Evolutionary conservation across 2,113 vertebrate genomes (phyloP).

Genomic region (Sander lucioperca): DNA sequence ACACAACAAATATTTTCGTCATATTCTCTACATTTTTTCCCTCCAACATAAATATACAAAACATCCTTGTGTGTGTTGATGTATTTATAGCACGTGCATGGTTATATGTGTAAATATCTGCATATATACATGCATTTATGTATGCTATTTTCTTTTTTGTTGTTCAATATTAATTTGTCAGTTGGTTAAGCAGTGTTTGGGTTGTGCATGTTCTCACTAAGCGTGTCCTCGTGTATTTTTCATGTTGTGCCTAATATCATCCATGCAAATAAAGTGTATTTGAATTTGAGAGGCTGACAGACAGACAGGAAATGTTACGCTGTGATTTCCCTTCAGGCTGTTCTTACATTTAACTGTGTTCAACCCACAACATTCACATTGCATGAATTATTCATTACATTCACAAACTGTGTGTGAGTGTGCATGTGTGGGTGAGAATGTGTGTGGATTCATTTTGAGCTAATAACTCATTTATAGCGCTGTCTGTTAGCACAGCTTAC

Average conservation of each 20-base stretch:
- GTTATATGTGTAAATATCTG: not conserved
- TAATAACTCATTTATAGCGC: conserved; percentile 36
- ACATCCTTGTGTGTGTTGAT: not conserved
- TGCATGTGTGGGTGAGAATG: conserved; percentile 1
- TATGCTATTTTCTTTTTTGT: not conserved
- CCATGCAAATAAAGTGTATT: conserved; percentile 36
- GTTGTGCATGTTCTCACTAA: not conserved
- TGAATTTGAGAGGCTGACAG: conserved; percentile 40
- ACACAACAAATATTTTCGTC: no score
- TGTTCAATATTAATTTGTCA: not conserved
- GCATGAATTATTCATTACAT: conserved; percentile 74
- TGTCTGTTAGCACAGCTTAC: not conserved
- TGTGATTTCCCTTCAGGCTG: conserved; percentile 70
- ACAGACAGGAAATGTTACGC: conserved; percentile 48
- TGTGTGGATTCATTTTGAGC: conserved; percentile 14
- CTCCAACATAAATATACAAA: not conserved
- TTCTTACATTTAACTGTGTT: conserved; percentile 73
- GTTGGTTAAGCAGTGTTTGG: not conserved
- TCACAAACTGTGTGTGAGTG: conserved; percentile 18
- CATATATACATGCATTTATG: not conserved
- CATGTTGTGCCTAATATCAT: conserved; percentile 8
- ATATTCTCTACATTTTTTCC: no score
- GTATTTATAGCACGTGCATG: not conserved
- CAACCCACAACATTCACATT: conserved; percentile 71
- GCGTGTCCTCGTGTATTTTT: not conserved